Evolutionary conservation across 92 coral and sea anemone genomes (phyloP), one percentile per base, ranked within the genome.

Genomic region (Scolanthus callimorphus): DNA sequence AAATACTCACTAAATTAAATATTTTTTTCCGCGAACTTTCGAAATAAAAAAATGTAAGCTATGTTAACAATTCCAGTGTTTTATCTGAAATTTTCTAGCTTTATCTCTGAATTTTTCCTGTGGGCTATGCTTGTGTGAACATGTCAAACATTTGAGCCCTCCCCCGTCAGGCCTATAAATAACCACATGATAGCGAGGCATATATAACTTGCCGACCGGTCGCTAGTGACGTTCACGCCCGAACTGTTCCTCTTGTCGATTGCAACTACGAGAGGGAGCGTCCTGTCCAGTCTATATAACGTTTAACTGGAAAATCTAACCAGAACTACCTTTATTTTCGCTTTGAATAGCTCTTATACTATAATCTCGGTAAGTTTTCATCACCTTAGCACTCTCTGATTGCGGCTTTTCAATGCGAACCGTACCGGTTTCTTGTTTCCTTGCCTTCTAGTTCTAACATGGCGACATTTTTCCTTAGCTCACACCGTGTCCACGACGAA

Each of bases 171-270:
- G 27, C 25, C 81, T 70, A 79, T 78, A 88, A 80, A 88, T 92
- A 92, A 80, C 79, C 28, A 17, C 51, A 61, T 48, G 82, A 80
- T 27, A 76, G 67, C 82, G 97, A 86, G 95, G 97, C 90, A 45
- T 80, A 83, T 77, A 83, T 65, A 49, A 70, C 62, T 44, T 64
- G 72, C 82, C 87, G 88, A 76, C 82, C 84, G 78, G 48, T 61
- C 81, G 52, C n/a, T 53, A 59, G 86, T 83, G 96, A 69, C 89
- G 90, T 71, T 72, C 96, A 86, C 96, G 85, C 96, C 96, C 89
- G 82, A 74, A 46, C 60, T 37, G n/a, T 79, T 68, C 67, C 57
- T 81, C 71, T 66, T 46, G 48, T 61, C 43, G 39, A 29, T 43
- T 57, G 62, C 44, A 56, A n/a, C n/a, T n/a, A 15, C 43, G 43